Base-by-base conservation (phyloP, 2,113 vertebrate genomes). In the Pelvicachromis taeniatus region DNA sequence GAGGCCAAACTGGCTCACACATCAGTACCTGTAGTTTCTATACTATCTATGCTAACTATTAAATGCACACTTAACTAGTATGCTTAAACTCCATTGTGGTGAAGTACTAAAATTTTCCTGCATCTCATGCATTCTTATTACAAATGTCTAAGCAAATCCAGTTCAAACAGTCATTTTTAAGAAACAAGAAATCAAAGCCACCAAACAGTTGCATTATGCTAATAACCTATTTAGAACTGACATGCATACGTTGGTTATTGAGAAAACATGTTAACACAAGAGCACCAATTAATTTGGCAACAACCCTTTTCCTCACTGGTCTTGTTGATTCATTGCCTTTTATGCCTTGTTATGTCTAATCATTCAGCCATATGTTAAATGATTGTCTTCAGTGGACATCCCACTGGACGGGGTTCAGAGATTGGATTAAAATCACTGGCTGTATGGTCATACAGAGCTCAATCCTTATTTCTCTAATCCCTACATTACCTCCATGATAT, bases 351-450 rank as follows among this genome's bases (percentile, higher is more conserved):
- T 59, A 35, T 88, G 63, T 83, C 26, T 8, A 89, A 83, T 81
- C 55, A 82, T 65, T 85, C 35, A 29, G 52, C 85, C 90, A 91
- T 90, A 92, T 90, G 90, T 56, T 80, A 45, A 86, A 87, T 58
- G 5, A 82, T 61, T 88, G 59, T 78, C 40, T 65, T 54, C 23
- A 7, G n/a, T 50, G 77, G 77, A 70, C 23, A 63, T 90, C 83
- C 81, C 68, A 40, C 29, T 33, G 68, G 73, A 82, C 45, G 82
- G 82, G 55, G 9, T 68, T 56, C 77, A 85, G 45, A 90, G 89
- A 93, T 91, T 89, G 88, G 92, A 94, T 95, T 95, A 93, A 88
- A 93, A 89, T 89, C 89, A 81, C 85, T 81, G 84, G 54, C 85
- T 83, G 56, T 42, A 85, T 86, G 87, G 52, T 82, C 89, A 92